phyloP scores from a whole-genome alignment of 2,797 vertebrate species.

The Threskiornis aethiopicus region DNA sequence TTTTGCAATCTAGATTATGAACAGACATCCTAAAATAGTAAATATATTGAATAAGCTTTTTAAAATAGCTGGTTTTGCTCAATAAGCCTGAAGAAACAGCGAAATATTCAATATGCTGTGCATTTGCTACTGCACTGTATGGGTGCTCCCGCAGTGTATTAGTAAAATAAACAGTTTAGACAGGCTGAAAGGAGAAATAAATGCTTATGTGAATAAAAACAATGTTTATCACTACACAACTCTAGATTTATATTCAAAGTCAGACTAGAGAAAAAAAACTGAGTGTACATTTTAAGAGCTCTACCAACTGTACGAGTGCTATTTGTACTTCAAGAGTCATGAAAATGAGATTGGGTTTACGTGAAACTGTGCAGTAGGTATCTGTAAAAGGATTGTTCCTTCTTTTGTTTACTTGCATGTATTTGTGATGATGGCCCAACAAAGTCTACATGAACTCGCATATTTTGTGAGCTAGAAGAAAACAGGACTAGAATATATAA shows the following conservation, averaged over 20 bases:
- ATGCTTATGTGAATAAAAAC: not conserved
- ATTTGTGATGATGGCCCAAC: not conserved
- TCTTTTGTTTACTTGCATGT: not conserved
- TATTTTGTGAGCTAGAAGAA: not conserved
- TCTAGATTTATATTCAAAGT: not conserved
- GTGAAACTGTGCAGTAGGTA: not conserved
- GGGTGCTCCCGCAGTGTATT: not conserved
- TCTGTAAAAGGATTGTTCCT: not conserved
- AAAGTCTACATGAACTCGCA: not conserved
- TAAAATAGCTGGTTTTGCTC: not conserved
- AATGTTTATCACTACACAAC: not conserved
- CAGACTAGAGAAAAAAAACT: not conserved
- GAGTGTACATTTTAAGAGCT: not conserved
- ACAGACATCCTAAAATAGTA: not conserved
- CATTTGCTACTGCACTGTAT: not conserved
- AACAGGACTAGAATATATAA: not conserved
- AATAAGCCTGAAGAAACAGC: not conserved
- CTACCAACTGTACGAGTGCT: not conserved
- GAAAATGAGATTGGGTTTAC: not conserved
- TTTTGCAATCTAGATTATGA: not conserved
- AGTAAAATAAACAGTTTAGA: slow-evolving; percentile 5
- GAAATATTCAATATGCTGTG: not conserved
- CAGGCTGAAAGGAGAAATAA: not conserved
- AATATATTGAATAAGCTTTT: not conserved
- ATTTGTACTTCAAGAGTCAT: not conserved